A percentile compares a stretch with the other conserved stretches of the same genome.
These are phyloP conservation scores for Cydia amplana DNA, from an alignment of 1,140 invertebrate genomes.

Conservation along the genomic window DNA sequence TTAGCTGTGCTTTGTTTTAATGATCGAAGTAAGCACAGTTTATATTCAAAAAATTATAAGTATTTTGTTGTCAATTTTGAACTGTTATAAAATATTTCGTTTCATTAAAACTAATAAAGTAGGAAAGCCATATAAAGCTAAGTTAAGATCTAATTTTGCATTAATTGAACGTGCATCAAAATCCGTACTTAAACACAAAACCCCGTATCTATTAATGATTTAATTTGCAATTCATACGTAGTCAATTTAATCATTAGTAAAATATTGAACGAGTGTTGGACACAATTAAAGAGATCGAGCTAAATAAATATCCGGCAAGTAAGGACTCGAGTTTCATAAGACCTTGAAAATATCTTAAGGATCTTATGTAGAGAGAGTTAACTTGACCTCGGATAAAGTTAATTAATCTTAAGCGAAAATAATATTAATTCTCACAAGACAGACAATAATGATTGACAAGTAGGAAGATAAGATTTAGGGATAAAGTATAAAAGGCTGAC, in stretches of 20 bases:
- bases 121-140: no score
- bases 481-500: not conserved
- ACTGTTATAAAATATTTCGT: no score
- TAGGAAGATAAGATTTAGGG: no score
- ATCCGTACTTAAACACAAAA: not conserved
- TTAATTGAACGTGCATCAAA: no score
- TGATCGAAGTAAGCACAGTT: no score
- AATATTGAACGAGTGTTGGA: not conserved
- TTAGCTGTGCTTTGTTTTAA: not conserved
- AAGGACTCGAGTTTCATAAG: not conserved
- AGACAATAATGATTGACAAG: not conserved
- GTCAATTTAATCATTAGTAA: not conserved
- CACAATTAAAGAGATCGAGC: not conserved
- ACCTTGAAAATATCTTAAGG: slow-evolving; percentile 20
- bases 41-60: no score
- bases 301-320: not conserved
- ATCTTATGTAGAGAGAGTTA: slow-evolving; percentile 2
- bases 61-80: not conserved
- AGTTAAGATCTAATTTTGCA: not conserved
- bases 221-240: not conserved
- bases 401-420: slow-evolving; percentile 13
- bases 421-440: not conserved
- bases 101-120: not conserved
- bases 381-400: not conserved
- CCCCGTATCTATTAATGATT: not conserved